These are phyloP conservation scores for Scelioninae gen. 2 DNA, from an alignment of 2,888 invertebrate species.

Conservation along the genomic window DNA sequence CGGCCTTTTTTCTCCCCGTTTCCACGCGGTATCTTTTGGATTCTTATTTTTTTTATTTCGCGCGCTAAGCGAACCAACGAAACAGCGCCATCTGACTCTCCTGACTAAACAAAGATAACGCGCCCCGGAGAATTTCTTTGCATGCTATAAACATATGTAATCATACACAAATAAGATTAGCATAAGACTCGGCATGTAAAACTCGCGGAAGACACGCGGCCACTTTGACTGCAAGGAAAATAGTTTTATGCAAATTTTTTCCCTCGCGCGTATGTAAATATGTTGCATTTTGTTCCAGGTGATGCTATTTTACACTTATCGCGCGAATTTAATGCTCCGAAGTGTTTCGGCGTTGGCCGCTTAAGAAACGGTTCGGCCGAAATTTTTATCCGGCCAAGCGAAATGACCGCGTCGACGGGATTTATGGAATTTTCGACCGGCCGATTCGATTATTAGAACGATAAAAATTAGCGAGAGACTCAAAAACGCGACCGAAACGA, in stretches of 20 bases:
- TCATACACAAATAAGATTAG: conserved; percentile 76
- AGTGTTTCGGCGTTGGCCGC: conserved; percentile 34
- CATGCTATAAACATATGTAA: conserved; percentile 76
- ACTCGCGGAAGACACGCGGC: conserved; percentile 64
- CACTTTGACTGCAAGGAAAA: conserved; percentile 60
- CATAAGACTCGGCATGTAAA: conserved; percentile 70
- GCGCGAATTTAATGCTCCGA: conserved; percentile 48
- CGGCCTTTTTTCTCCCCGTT: conserved; percentile 20
- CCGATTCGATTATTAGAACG: no score
- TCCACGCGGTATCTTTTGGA: conserved; percentile 51
- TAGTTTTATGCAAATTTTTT: conserved; percentile 58
- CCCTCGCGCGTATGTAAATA: conserved; percentile 53
- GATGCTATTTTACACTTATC: conserved; percentile 55
- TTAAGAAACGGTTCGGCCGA: conserved; percentile 14
- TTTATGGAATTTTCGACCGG: no score
- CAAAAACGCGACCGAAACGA: no score
- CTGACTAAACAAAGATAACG: conserved; percentile 76
- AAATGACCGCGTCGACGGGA: no score
- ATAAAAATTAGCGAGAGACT: no score
- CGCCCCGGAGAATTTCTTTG: conserved; percentile 73
- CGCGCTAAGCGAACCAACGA: conserved; percentile 63
- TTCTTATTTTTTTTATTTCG: conserved; percentile 60
- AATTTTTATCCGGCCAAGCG: conserved; percentile 12
- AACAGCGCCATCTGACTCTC: conserved; percentile 68
- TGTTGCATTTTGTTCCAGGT: conserved; percentile 52